phyloP scores from a whole-genome alignment of 2,113 vertebrate genomes.

The Agelaius phoeniceus region DNA sequence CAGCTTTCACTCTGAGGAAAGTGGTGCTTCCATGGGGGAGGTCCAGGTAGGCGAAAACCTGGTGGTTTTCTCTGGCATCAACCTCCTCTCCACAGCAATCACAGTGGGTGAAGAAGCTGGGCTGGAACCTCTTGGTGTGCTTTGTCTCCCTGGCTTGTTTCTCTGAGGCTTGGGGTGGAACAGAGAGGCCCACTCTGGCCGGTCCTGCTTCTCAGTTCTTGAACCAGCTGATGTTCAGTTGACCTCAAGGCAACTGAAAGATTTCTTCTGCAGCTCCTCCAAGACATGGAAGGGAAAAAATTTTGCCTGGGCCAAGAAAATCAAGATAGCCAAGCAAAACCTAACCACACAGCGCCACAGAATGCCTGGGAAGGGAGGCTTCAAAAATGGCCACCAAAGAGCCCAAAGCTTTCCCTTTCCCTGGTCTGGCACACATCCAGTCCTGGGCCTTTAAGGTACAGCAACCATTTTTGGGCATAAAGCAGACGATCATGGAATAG shows the following conservation, averaged over 20 bases:
- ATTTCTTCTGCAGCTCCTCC: not conserved
- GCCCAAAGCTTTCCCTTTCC: not conserved
- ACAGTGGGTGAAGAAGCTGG: not conserved
- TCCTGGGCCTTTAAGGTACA: not conserved
- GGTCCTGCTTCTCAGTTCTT: accelerated
- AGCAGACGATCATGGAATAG: not conserved
- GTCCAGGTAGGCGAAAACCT: accelerated
- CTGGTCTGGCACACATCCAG: not conserved
- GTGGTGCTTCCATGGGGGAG: not conserved
- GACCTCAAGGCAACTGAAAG: not conserved
- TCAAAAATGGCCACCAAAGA: not conserved
- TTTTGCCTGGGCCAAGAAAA: not conserved
- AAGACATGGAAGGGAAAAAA: not conserved
- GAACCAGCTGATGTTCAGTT: not conserved
- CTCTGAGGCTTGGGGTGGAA: not conserved
- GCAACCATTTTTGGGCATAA: not conserved
- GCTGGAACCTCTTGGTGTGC: not conserved
- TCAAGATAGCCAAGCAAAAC: not conserved
- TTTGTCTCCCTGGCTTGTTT: not conserved
- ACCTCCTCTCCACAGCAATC: not conserved
- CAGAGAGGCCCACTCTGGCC: accelerated
- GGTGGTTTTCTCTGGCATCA: not conserved
- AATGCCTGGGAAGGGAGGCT: not conserved
- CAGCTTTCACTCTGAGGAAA: not conserved
- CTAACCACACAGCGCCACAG: accelerated